Percentiles rank a stretch among this genome's conserved stretches.
phyloP scores from a whole-genome alignment of 2,888 invertebrate genomes.

The Lasioglossum leucozonium region DNA sequence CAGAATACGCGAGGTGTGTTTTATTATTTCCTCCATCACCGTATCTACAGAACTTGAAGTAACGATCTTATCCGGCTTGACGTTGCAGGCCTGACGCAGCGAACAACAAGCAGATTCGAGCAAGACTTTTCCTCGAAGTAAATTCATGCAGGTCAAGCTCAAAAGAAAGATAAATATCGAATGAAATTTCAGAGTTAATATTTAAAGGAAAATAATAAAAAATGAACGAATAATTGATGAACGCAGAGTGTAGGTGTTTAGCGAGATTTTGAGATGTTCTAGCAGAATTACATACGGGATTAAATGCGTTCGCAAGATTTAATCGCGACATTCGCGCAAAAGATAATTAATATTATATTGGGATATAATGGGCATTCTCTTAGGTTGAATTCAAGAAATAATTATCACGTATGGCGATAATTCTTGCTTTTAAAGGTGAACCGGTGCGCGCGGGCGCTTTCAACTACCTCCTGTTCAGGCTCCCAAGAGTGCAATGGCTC shows the following conservation, averaged over 20 bases:
- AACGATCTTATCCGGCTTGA: no score
- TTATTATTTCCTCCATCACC: no score
- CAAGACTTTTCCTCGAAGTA: no score
- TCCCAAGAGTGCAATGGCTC: conserved; percentile 51
- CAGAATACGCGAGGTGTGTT: no score
- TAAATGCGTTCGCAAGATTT: not conserved
- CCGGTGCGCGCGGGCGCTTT: conserved; percentile 23
- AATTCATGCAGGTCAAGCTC: no score
- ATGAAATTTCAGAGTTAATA: not conserved
- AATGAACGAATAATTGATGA: not conserved
- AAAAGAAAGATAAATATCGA: no score
- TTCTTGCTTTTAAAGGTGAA: conserved; percentile 32
- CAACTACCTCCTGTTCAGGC: conserved; percentile 35
- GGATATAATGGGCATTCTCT: not conserved
- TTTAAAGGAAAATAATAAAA: not conserved
- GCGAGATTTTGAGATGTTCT: not conserved
- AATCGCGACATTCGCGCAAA: not conserved
- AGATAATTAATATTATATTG: conserved; percentile 7
- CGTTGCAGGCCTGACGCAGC: no score
- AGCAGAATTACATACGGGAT: not conserved
- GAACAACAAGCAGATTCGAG: no score
- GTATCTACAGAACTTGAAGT: no score
- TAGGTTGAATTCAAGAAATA: conserved; percentile 16
- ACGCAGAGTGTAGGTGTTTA: not conserved
- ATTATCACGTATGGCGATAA: conserved; percentile 23